Percentiles rank a stretch among this genome's conserved stretches.
Evolutionary conservation across 2,797 vertebrate species (phyloP).

Genomic region (Hozukius guyotensis): DNA sequence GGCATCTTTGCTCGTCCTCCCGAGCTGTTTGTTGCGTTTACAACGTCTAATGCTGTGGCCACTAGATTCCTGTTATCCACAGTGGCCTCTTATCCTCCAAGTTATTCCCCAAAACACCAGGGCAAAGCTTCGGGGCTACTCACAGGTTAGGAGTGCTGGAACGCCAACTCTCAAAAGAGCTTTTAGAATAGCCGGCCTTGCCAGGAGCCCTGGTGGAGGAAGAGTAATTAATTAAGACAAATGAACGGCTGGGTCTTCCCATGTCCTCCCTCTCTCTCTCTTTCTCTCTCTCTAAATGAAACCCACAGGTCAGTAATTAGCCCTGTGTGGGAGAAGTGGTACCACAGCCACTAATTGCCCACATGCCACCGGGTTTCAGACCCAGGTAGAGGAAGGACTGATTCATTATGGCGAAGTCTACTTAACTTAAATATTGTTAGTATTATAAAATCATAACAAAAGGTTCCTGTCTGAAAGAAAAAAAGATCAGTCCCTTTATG

Average conservation of each 20-base stretch:
- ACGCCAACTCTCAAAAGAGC: constrained; percentile 61
- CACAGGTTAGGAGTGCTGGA: constrained; percentile 61
- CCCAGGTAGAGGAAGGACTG: constrained; percentile 55
- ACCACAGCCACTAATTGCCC: constrained; percentile 71
- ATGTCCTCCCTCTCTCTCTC: constrained; percentile 57
- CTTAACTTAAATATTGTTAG: constrained; percentile 25
- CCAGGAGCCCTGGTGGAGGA: constrained; percentile 69
- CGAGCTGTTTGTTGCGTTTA: constrained; percentile 11
- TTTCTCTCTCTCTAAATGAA: constrained; percentile 74
- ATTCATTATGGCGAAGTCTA: neutral
- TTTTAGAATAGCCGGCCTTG: constrained; percentile 70
- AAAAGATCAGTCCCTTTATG: neutral
- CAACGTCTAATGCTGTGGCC: neutral
- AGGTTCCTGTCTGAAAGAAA: neutral
- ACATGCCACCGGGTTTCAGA: constrained; percentile 61
- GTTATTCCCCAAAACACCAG: constrained; percentile 16
- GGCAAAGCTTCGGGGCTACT: constrained; percentile 47
- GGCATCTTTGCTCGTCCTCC: neutral
- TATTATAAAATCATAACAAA: constrained; percentile 2
- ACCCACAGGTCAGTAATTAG: constrained; percentile 84
- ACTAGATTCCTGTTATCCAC: neutral
- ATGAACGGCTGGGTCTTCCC: constrained; percentile 72
- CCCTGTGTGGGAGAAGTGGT: constrained; percentile 72
- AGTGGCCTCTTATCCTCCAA: constrained; percentile 19
- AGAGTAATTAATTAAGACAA: constrained; percentile 83